phyloP scores from a whole-genome alignment of 2,888 invertebrate species.

The Dysmachus trigonus region DNA sequence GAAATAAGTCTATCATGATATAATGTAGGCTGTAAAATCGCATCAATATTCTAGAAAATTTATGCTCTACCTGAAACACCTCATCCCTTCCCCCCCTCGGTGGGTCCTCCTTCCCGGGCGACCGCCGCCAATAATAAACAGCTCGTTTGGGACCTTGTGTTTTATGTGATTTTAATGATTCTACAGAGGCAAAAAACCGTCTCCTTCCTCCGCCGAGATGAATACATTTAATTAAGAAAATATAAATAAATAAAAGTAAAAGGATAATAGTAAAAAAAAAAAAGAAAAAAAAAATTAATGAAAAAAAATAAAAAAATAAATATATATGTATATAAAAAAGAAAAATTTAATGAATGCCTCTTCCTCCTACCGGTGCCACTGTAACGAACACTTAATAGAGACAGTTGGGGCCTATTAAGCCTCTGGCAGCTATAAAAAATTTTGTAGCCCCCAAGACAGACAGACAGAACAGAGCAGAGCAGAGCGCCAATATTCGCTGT shows the following conservation, averaged over 20 bases:
- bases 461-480: too few species aligned
- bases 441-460: too few species aligned
- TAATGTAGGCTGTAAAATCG: slow-evolving; percentile 10
- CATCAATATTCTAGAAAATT: slow-evolving; percentile 14
- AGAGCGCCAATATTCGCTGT: too few species aligned
- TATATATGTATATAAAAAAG: too few species aligned
- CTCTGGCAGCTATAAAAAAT: background rate
- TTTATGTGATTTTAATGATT: slow-evolving; percentile 11
- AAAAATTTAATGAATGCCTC: too few species aligned
- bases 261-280: background rate
- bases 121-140: background rate
- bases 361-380: too few species aligned
- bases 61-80: background rate
- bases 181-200: background rate
- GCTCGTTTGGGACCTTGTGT: background rate
- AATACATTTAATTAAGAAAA: background rate
- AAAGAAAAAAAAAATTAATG: background rate
- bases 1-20: slow-evolving; percentile 20
- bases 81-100: background rate
- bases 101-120: too few species aligned
- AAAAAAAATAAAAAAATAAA: too few species aligned
- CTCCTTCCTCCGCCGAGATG: background rate
- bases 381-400: background rate
- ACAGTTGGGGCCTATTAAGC: background rate
- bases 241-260: background rate